Evolutionary conservation across 2,888 invertebrate species (phyloP).

Genomic region (Erynnis tages): DNA sequence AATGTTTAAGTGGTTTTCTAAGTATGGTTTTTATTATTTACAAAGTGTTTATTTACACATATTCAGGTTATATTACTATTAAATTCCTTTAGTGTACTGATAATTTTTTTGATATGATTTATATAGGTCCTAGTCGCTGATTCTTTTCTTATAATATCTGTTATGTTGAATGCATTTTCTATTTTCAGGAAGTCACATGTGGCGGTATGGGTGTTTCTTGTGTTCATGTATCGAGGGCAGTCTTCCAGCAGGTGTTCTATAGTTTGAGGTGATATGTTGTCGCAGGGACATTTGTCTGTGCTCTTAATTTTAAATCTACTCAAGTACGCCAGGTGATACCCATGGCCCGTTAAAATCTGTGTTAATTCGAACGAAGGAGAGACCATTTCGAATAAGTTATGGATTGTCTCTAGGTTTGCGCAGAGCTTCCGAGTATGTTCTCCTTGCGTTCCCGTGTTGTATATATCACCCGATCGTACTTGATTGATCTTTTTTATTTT

Average conservation of each 20-base stretch:
- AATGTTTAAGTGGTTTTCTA: not conserved
- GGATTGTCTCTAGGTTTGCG: not conserved
- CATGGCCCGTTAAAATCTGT: constrained; percentile 3
- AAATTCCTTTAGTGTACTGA: not conserved
- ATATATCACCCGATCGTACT: not conserved
- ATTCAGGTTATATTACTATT: too few relatives aligned
- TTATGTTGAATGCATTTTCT: not conserved
- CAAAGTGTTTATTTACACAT: too few relatives aligned
- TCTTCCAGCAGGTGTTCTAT: constrained; percentile 1
- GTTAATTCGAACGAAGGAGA: not conserved
- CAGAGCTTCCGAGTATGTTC: not conserved
- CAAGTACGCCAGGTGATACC: constrained; percentile 7
- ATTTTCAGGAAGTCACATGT: not conserved
- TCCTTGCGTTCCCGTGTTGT: not conserved
- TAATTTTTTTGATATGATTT: not conserved
- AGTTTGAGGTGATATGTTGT: not conserved
- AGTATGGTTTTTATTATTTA: too few relatives aligned
- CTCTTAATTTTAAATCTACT: constrained; percentile 7
- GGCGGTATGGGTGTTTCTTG: not conserved
- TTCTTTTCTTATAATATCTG: not conserved
- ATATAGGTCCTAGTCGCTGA: not conserved
- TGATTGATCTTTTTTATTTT: not conserved
- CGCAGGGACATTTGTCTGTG: constrained; percentile 16
- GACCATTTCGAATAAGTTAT: not conserved
- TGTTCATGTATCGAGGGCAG: not conserved